Evolutionary conservation across 2,888 invertebrate species (phyloP), one percentile per base, ranked within the genome.

Genomic region (Drosophila mayaguana): DNA sequence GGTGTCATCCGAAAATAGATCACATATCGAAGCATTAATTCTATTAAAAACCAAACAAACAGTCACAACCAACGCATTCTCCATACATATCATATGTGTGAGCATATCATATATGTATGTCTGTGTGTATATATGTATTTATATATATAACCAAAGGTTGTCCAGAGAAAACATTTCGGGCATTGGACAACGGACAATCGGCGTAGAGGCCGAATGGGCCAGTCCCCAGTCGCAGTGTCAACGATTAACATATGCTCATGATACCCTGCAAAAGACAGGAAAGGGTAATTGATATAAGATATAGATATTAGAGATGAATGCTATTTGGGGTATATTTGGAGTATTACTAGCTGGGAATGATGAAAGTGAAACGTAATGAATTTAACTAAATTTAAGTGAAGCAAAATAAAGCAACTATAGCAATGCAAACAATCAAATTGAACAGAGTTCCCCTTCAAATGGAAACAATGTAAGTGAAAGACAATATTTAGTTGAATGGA

Each of bases 1-100:
- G 51, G 48, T 64, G 63, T 54, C 53, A 43, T 60, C 64, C 75
- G 59, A 73, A 81, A 76, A 78, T 74, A 82, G 73, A 78, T 76
- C 70, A 70, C 55, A 69, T 78, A 63, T 66, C 63, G 70, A 72
- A 68, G 50, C 63, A 61, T 60, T 68, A 64, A 63, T 61, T 71
- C 69, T 77, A 74, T 79, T 72, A 54, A 75, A 71, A 62, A 56
- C 40, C 22, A 25, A 32, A 14, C 20, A 40, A 40, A 36, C 4
- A 36, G 12, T 43, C 55, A 46, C 43, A 67, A 60, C 56, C 16
- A 28, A 48, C n/a, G 28, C 63, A 71, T 28, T 55, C 51, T 36
- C 32, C 42, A 56, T 32, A n/a, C 22, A 36, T 16, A 25, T 53
- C 28, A 54, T 25, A 18, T 11, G 16, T 11, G 5, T 38, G 16